Evolutionary conservation across 2,113 vertebrate species (phyloP).

Genomic region (Shinisaurus crocodilurus): DNA sequence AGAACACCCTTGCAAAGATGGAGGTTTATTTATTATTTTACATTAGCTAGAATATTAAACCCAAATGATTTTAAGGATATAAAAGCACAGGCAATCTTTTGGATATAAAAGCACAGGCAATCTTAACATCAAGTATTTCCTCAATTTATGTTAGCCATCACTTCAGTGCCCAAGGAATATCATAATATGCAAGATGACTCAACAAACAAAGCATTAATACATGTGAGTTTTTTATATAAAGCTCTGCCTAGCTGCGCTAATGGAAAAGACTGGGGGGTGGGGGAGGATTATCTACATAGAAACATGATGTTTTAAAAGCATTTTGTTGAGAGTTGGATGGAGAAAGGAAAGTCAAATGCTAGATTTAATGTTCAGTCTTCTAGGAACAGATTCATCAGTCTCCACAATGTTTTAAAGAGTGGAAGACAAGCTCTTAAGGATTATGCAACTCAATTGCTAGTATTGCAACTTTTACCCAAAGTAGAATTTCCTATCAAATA

Average conservation of each 20-base stretch:
- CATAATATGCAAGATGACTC: not conserved
- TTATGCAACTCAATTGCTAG: not conserved
- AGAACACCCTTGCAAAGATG: not conserved
- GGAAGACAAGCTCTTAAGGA: constrained; percentile 15
- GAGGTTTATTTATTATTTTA: too few species aligned
- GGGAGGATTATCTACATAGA: not conserved
- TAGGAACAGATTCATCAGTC: not conserved
- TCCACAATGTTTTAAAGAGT: constrained; percentile 21
- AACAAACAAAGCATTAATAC: not conserved
- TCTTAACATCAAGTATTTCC: not conserved
- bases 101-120: not conserved
- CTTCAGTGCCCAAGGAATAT: not conserved
- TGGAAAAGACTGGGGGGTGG: not conserved
- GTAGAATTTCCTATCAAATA: not conserved
- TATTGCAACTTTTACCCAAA: not conserved
- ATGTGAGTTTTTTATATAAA: not conserved
- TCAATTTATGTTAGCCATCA: not conserved
- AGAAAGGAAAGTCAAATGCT: constrained; percentile 10
- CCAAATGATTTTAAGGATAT: not conserved
- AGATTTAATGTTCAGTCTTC: not conserved
- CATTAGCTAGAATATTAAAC: not conserved
- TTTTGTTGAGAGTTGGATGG: not conserved
- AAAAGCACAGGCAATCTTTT: not conserved
- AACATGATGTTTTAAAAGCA: not conserved
- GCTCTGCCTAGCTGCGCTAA: not conserved